phyloP scores from a whole-genome alignment of 1,140 invertebrate species.

The Solenopsis fugax region DNA sequence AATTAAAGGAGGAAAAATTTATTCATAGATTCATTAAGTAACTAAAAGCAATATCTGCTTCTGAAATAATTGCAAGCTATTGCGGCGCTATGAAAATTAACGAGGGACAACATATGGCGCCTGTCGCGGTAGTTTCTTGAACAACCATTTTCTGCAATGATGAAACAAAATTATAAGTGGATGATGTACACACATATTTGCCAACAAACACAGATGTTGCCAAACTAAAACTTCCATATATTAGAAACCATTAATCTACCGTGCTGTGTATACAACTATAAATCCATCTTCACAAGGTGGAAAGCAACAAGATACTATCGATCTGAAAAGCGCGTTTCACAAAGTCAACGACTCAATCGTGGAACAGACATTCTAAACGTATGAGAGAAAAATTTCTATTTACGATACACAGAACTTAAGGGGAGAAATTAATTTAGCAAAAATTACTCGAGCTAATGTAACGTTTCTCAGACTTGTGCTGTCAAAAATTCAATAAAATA shows the following conservation, averaged over 20 bases:
- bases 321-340: slow-evolving; percentile 63
- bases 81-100: slow-evolving; percentile 38
- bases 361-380: slow-evolving; percentile 64
- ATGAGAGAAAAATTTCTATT: slow-evolving; percentile 59
- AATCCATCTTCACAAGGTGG: slow-evolving; percentile 34
- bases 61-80: slow-evolving; percentile 42
- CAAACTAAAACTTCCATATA: slow-evolving; percentile 62
- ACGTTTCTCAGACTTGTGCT: slow-evolving; percentile 71
- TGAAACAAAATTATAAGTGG: slow-evolving; percentile 57
- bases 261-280: slow-evolving; percentile 70
- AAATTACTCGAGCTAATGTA: slow-evolving; percentile 57
- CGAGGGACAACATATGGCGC: slow-evolving; percentile 48
- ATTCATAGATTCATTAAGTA: neutral
- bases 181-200: slow-evolving; percentile 43
- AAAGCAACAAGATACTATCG: slow-evolving; percentile 53
- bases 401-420: slow-evolving; percentile 57
- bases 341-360: slow-evolving; percentile 65
- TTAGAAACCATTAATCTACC: slow-evolving; percentile 64
- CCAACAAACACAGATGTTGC: slow-evolving; percentile 55
- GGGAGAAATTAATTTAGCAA: slow-evolving; percentile 53
- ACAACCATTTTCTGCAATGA: slow-evolving; percentile 58
- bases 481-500: slow-evolving; percentile 29
- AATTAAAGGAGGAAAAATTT: neutral
- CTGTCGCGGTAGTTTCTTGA: slow-evolving; percentile 45
- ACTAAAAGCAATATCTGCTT: slow-evolving; percentile 2